A percentile compares a stretch with the other conserved stretches of the same genome.
Evolutionary conservation across 2,797 vertebrate genomes (phyloP).

Genomic region (Crocidura indochinensis): DNA sequence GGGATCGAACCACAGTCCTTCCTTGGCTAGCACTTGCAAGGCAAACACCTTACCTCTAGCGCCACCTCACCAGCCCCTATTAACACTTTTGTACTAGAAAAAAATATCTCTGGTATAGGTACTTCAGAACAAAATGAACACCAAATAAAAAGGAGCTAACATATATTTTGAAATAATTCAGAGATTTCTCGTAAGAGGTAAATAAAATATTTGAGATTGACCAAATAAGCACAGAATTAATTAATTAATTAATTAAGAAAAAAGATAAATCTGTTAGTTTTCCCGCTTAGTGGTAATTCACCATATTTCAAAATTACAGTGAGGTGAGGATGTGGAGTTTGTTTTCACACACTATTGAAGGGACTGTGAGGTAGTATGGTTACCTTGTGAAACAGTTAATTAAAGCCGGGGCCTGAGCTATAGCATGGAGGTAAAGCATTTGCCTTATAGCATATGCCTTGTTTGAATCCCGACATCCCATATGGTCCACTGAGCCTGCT

Average conservation of each 20-base stretch:
- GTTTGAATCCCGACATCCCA: too few species aligned
- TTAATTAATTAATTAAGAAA: slow-evolving; percentile 11
- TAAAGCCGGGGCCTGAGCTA: too few species aligned
- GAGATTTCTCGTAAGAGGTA: not conserved
- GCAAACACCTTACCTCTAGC: too few species aligned
- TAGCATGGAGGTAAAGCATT: too few species aligned
- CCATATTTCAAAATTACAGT: not conserved
- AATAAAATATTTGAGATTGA: not conserved
- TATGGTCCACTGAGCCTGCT: too few species aligned
- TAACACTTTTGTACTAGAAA: not conserved
- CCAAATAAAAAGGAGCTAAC: not conserved
- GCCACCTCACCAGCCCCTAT: too few species aligned
- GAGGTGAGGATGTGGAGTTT: not conserved
- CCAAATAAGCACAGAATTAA: not conserved
- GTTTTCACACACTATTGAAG: not conserved
- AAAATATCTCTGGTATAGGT: too few species aligned
- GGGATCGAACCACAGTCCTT: too few species aligned
- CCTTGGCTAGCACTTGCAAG: too few species aligned
- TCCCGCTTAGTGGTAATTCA: not conserved
- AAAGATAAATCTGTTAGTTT: not conserved
- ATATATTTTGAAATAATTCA: not conserved
- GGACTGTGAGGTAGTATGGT: not conserved
- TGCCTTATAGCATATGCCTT: too few species aligned
- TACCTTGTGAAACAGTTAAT: not conserved
- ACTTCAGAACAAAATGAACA: not conserved